Evolutionary conservation across 2,797 vertebrate genomes (phyloP).

Genomic region (Zonotrichia albicollis): DNA sequence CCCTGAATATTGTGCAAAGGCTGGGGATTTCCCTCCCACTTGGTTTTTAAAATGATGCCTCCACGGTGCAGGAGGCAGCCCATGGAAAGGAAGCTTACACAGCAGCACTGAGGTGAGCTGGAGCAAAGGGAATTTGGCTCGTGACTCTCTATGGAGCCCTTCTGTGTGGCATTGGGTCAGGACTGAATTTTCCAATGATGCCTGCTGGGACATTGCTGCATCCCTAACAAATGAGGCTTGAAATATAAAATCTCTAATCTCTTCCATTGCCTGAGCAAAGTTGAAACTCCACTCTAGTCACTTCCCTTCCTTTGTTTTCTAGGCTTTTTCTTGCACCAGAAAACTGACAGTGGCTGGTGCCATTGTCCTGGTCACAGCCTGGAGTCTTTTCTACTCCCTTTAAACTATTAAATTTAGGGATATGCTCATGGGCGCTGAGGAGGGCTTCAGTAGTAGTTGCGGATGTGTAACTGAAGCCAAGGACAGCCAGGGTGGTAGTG

Average conservation of each 20-base stretch:
- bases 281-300: rapidly evolving
- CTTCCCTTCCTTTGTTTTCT: neutral
- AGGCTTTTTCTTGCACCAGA: neutral
- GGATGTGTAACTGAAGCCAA: rapidly evolving
- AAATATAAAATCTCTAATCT: neutral
- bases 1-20: neutral
- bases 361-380: neutral
- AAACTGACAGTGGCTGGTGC: neutral
- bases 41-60: neutral
- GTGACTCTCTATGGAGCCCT: neutral
- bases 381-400: neutral
- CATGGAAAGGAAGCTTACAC: neutral
- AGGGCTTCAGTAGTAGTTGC: neutral
- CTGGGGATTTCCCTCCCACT: neutral
- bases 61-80: rapidly evolving
- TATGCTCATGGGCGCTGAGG: neutral
- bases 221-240: neutral
- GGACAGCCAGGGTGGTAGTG: rapidly evolving
- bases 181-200: neutral
- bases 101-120: neutral
- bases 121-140: neutral
- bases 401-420: neutral
- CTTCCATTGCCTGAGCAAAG: rapidly evolving
- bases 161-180: neutral
- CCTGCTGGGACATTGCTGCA: neutral